Conservation (phyloP, 1,140 invertebrate genomes). For the Scaptomyza montana region DNA sequence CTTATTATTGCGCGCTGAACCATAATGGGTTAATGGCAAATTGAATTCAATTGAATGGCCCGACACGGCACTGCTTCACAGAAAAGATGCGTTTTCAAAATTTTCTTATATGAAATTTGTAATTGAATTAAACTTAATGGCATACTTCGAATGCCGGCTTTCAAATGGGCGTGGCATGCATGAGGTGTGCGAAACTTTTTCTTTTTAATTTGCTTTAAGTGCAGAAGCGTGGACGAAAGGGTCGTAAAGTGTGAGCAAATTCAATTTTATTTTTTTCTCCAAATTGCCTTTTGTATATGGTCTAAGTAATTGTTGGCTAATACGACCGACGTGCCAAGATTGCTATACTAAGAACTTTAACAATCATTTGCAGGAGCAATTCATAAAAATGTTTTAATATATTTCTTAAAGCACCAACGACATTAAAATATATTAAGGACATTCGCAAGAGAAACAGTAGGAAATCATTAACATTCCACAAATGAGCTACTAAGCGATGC, state of each 20-base stretch:
- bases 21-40: conserved; percentile 82
- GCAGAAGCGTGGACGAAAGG: conserved; percentile 47
- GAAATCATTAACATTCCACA: too few relatives aligned
- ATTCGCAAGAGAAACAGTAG: neutral
- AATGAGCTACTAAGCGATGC: too few relatives aligned
- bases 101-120: conserved; percentile 69
- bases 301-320: conserved; percentile 53
- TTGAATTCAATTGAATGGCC: conserved; percentile 73
- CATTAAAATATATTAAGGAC: neutral
- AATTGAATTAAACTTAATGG: conserved; percentile 82
- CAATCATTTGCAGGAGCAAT: neutral
- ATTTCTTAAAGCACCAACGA: neutral
- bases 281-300: conserved; percentile 52
- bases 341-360: neutral
- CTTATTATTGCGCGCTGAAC: conserved; percentile 73
- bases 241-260: conserved; percentile 65
- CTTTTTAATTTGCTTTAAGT: conserved; percentile 74
- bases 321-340: conserved; percentile 31
- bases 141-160: conserved; percentile 69
- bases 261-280: conserved; percentile 59
- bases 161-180: conserved; percentile 29
- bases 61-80: neutral
- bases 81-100: conserved; percentile 43
- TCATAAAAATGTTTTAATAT: neutral
- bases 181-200: conserved; percentile 37